Conservation (phyloP, 2,113 vertebrate species). For the Laticauda laticaudata region DNA sequence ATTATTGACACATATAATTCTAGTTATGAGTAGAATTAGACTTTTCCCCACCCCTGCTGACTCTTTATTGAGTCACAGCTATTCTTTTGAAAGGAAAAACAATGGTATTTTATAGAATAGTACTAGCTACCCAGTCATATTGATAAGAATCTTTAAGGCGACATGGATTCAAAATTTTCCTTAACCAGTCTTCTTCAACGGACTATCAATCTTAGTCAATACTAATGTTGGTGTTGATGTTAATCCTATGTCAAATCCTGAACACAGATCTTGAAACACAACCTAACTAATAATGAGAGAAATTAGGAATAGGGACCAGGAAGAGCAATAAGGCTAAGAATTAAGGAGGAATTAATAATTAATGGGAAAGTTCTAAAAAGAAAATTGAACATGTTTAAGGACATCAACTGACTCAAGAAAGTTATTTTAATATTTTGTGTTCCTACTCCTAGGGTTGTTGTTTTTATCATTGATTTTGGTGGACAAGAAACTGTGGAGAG, state of each 20-base stretch:
- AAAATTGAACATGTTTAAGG: neutral
- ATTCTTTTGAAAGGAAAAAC: neutral
- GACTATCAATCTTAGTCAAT: neutral
- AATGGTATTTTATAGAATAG: neutral
- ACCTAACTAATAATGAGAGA: neutral
- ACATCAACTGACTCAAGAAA: neutral
- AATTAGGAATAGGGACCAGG: neutral
- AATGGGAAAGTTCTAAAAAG: neutral
- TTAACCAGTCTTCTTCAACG: neutral
- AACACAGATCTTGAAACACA: neutral
- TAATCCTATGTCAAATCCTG: neutral
- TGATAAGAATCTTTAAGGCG: neutral
- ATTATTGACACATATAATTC: neutral
- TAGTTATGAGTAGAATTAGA: neutral
- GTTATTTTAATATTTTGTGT: neutral
- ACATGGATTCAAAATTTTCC: neutral
- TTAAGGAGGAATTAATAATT: neutral
- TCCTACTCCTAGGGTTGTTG: neutral
- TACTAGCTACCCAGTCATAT: neutral
- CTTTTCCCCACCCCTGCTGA: neutral
- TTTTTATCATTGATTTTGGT: neutral
- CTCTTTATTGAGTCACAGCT: neutral
- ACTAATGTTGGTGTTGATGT: neutral
- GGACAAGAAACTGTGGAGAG: neutral
- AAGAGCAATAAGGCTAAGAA: neutral